Evolutionary conservation across 2,797 vertebrate genomes (phyloP), one percentile per base, ranked within the genome.

Genomic region (Falco berigora): DNA sequence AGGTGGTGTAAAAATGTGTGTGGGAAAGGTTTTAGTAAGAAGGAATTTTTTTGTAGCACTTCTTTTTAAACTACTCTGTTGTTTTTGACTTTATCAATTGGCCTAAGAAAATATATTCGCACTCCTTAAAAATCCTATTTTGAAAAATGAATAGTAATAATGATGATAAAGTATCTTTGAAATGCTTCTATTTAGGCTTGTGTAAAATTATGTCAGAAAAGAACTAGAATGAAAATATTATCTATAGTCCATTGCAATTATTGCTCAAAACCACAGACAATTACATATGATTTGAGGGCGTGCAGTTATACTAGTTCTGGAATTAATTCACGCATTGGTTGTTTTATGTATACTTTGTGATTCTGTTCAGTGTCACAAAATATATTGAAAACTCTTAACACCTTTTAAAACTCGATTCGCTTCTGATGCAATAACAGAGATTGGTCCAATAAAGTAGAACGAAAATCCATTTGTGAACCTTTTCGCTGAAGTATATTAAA

Each of bases 301-400:
- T 89, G 20, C 30, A 73, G 69, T 94, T 93, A 92, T 82, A 66
- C 66, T 78, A 59, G 94, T 93, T 97, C 97, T 98, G 98, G 97
- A 98, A 96, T 97, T 97, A 97, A 97, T 98, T 98, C 97, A 93
- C 64, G 10, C 85, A 91, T 97, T 92, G 82, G 63, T 87, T 94
- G 32, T 95, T 98, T 97, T 97, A 97, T 80, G 88, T 97, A 96
- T 96, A 94, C 94, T 93, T 94, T 94, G 94, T 92, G 87, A 97
- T 97, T 96, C 96, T 95, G 95, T 80, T 97, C 95, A 97, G 95
- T 97, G 97, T 98, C 97, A 98, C 96, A 95, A 98, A 98, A 97
- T 97, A 97, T 96, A 97, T 97, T 97, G 98, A 98, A 98, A 98
- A 97, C 98, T 97, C 97, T 98, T 98, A 98, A 97, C 98, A 98